Evolutionary conservation across 92 coral and sea anemone genomes (phyloP).

Genomic region (Phymanthus crucifer): DNA sequence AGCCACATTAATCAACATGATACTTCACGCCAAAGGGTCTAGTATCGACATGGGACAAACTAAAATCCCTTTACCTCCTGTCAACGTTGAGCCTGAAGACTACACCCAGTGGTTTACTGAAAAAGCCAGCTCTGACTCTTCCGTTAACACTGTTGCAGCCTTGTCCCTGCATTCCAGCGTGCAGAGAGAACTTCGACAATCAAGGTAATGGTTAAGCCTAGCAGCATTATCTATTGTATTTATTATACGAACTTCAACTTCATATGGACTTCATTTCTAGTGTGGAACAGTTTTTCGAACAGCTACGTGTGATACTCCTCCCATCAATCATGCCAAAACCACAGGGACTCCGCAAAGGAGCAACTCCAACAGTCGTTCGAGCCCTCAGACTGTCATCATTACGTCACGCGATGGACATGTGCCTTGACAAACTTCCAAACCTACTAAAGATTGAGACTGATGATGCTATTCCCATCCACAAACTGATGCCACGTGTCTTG

Average conservation of each 20-base stretch:
- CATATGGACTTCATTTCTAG: conserved; percentile 30
- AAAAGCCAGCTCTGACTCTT: conserved; percentile 66
- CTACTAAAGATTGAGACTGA: conserved; percentile 72
- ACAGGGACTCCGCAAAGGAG: conserved; percentile 17
- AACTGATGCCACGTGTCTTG: conserved; percentile 79
- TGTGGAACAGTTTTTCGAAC: conserved; percentile 66
- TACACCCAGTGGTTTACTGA: conserved; percentile 90
- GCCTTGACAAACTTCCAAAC: conserved; percentile 89
- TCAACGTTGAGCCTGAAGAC: conserved; percentile 89
- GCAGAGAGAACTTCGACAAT: conserved; percentile 77
- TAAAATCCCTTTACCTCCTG: conserved; percentile 86
- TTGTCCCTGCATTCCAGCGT: conserved; percentile 74
- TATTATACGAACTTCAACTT: background rate
- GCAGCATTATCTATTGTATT: background rate
- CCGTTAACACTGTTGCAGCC: conserved; percentile 53
- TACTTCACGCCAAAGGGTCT: conserved; percentile 72
- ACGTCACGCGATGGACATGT: conserved; percentile 82
- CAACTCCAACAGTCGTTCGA: conserved; percentile 7
- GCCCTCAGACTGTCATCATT: conserved; percentile 63
- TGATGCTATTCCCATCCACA: conserved; percentile 49
- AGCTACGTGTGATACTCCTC: conserved; percentile 60
- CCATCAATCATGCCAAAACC: conserved; percentile 39
- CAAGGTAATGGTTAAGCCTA: conserved; percentile 44
- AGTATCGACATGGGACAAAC: conserved; percentile 69
- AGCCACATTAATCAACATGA: conserved; percentile 54